A percentile compares a stretch with the other conserved stretches of the same genome.
These are phyloP conservation scores for Andrena cerasifolii DNA, from an alignment of 1,140 invertebrate genomes.

Conservation along the genomic window DNA sequence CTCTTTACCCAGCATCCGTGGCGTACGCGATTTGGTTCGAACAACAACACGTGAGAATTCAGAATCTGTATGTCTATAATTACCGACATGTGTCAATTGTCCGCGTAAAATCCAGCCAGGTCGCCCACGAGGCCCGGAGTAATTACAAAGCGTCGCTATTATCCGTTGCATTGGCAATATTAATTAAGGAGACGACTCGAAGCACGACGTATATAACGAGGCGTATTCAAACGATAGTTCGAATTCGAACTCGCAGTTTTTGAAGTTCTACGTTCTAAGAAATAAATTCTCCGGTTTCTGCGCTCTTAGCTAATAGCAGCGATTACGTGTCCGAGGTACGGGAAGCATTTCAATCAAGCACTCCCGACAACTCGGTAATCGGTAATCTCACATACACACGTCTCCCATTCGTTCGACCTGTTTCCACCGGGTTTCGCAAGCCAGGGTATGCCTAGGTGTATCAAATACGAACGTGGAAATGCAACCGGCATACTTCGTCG, in stretches of 20 bases:
- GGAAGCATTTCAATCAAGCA: slow-evolving; percentile 8
- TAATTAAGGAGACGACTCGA: background rate
- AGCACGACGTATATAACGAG: background rate
- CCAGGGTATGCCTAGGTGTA: slow-evolving; percentile 2
- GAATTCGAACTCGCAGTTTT: background rate
- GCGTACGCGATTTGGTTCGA: background rate
- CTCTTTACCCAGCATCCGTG: background rate
- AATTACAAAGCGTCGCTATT: background rate
- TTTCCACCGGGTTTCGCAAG: slow-evolving; percentile 56
- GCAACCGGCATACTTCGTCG: slow-evolving; percentile 44
- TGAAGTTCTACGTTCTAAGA: too few species aligned
- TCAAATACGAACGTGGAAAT: slow-evolving; percentile 62
- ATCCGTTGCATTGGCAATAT: background rate
- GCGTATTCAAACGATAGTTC: background rate
- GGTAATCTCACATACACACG: slow-evolving; percentile 5
- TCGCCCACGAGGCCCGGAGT: slow-evolving; percentile 7
- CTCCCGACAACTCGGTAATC: slow-evolving; percentile 22
- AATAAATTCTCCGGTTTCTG: too few species aligned
- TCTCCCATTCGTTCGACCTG: slow-evolving; percentile 40
- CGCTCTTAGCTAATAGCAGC: too few species aligned
- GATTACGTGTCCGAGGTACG: background rate
- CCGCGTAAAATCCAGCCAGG: background rate
- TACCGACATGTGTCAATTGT: background rate
- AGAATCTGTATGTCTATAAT: slow-evolving; percentile 1
- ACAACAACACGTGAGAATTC: slow-evolving; percentile 46